Evolutionary conservation across 1,140 invertebrate genomes (phyloP), one percentile per base, ranked within the genome.

Genomic region (Ditylenchus dipsaci): DNA sequence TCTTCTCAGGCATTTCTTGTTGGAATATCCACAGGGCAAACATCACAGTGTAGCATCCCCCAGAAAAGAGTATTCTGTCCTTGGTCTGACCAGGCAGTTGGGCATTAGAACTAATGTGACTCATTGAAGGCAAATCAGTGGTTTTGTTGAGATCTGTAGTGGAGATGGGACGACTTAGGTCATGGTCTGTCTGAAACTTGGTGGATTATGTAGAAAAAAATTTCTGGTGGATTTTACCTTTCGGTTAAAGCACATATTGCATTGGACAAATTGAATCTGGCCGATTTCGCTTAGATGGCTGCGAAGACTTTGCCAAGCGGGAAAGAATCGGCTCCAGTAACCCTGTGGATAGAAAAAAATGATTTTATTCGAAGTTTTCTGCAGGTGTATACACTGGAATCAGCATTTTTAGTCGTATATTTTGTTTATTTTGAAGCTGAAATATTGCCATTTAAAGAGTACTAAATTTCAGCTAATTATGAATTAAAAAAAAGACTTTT

Each of bases 321-420:
- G 66, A 29, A 67, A 67, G 38, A 67, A 67, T n/a, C 66, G 66
- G 62, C 67, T 71, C 66, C 66, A 67, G 29, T 56, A 67, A 3
- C 19, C 67, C 66, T 67, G 38, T 5, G 65, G n/a, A 17, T 23
- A 19, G 57, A 13, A 59, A 59, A n/a, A n/a, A n/a, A n/a, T n/a
- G n/a, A n/a, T n/a, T n/a, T n/a, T n/a, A n/a, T n/a, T n/a, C n/a
- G n/a, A n/a, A n/a, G n/a, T n/a, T n/a, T n/a, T n/a, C n/a, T n/a
- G n/a, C n/a, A n/a, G n/a, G n/a, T n/a, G n/a, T n/a, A n/a, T n/a
- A n/a, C n/a, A n/a, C n/a, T n/a, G n/a, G n/a, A n/a, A n/a, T n/a
- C n/a, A n/a, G n/a, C n/a, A n/a, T n/a, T n/a, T n/a, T n/a, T n/a
- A n/a, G n/a, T n/a, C n/a, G n/a, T n/a, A n/a, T n/a, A n/a, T n/a